Evolutionary conservation across 92 coral and sea anemone genomes (phyloP), one percentile per base, ranked within the genome.

Genomic region (Porites cylindrica): DNA sequence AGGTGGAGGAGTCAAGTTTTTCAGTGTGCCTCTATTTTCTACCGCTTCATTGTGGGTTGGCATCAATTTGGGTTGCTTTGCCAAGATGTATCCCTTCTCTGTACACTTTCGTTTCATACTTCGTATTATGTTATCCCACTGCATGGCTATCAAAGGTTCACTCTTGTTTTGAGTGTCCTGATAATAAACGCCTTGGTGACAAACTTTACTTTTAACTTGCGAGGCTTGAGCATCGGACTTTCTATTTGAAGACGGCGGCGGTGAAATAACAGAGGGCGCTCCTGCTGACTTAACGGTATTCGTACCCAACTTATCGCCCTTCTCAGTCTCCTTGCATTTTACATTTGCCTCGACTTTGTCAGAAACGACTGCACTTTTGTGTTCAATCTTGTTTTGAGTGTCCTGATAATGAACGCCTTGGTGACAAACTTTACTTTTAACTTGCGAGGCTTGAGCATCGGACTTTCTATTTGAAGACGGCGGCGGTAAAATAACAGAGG

Each of bases 1-100:
- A 0, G 86, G 86, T 29, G 50, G 69, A 2, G 78, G 77, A 23
- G 66, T 81, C 67, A 70, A 10, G 53, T 81, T 81, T 26, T 72
- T 21, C 47, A 11, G 72, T 26, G 24, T 26, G 24, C 72, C 29
- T 47, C 47, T 20, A 7, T 62, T 62, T 62, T 62, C 72, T 2
- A 67, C 12, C 72, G 10, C 38, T 11, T 67, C 16, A 9, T 56
- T 56, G 11, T 8, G 61, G 61, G 16, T 56, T 8, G 61, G 61
- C 13, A 1, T 56, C 13, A 56, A 14, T 17, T 56, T 56, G 11
- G 61, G 61, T 56, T 10, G 61, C 61, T 21, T 24, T 7, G 2
- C 72, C 72, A 38, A 67, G 16, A 11, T 10, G 8, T 67, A 13
- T 23, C 11, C 16, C 13, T 67, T 51, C 47, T 4, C 8, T 67